A percentile compares a stretch with the other conserved stretches of the same genome.
Evolutionary conservation across 2,888 invertebrate species (phyloP).

Genomic region (Noctua comes): DNA sequence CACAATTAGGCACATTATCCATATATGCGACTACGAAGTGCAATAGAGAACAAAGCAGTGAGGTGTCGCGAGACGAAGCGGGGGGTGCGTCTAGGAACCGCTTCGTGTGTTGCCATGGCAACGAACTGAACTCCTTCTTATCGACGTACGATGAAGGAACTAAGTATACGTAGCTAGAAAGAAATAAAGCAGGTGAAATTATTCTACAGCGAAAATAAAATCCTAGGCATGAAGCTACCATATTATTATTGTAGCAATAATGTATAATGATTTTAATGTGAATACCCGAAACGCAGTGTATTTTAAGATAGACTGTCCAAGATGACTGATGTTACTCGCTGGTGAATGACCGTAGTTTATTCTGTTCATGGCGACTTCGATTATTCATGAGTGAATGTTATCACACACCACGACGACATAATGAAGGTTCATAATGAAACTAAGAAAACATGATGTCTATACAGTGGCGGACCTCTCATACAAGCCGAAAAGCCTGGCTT

Average conservation of each 20-base stretch:
- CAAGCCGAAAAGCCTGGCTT: too few species aligned
- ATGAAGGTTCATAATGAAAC: neutral
- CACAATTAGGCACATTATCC: conserved; percentile 78
- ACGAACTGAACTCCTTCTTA: conserved; percentile 78
- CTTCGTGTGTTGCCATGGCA: conserved; percentile 92
- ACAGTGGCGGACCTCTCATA: too few species aligned
- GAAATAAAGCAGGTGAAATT: conserved; percentile 6
- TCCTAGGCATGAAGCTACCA: neutral
- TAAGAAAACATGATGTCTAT: neutral
- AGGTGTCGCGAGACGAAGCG: conserved; percentile 91
- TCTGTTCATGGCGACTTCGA: neutral
- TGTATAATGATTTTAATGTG: neutral
- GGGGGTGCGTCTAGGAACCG: conserved; percentile 92
- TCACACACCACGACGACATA: neutral
- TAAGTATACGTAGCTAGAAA: conserved; percentile 85
- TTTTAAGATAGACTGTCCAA: neutral
- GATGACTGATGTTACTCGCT: neutral
- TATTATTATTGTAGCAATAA: neutral
- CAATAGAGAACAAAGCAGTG: conserved; percentile 88
- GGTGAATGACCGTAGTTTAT: neutral
- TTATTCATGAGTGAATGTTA: neutral
- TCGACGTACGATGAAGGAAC: conserved; percentile 75
- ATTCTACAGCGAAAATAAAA: conserved; percentile 8
- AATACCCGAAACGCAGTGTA: neutral
- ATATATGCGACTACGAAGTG: conserved; percentile 81